phyloP scores from a whole-genome alignment of 2,888 invertebrate genomes.

The Trachelus troglodyta region DNA sequence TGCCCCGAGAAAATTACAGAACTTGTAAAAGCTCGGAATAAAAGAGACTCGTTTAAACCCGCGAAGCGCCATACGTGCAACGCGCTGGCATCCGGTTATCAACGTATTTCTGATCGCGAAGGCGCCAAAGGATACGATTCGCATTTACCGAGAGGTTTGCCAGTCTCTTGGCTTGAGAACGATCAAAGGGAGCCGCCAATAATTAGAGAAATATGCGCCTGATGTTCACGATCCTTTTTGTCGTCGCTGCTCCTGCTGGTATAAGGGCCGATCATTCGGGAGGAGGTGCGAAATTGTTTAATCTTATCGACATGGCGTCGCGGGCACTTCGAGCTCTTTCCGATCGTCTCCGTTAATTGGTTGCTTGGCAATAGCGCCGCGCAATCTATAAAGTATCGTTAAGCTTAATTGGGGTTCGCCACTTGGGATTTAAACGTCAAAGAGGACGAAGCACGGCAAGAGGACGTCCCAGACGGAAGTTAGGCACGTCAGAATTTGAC shows the following conservation, averaged over 20 bases:
- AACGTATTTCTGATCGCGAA: slow-evolving; percentile 45
- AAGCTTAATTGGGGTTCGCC: too few species aligned
- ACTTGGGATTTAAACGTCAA: too few species aligned
- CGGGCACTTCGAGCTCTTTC: slow-evolving; percentile 8
- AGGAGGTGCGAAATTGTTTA: too few species aligned
- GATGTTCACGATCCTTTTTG: background rate
- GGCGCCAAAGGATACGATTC: slow-evolving; percentile 12
- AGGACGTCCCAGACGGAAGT: too few species aligned
- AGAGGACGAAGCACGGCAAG: too few species aligned
- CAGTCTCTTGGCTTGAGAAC: slow-evolving; percentile 41
- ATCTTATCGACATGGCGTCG: slow-evolving; percentile 2
- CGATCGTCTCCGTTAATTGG: slow-evolving; percentile 53
- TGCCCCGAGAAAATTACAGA: slow-evolving; percentile 18
- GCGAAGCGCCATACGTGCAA: slow-evolving; percentile 20
- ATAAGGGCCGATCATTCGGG: too few species aligned
- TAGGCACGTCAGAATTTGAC: too few species aligned
- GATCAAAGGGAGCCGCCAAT: slow-evolving; percentile 65
- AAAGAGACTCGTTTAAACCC: too few species aligned
- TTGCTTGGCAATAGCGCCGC: slow-evolving; percentile 48
- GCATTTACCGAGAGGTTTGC: background rate
- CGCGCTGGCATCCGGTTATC: slow-evolving; percentile 55
- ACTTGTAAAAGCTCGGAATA: background rate
- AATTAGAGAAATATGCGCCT: slow-evolving; percentile 65
- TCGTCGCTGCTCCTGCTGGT: too few species aligned
- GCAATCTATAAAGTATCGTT: slow-evolving; percentile 42